Conservation (phyloP, 2,797 vertebrate species). For the Leucoraja ocellata region DNA sequence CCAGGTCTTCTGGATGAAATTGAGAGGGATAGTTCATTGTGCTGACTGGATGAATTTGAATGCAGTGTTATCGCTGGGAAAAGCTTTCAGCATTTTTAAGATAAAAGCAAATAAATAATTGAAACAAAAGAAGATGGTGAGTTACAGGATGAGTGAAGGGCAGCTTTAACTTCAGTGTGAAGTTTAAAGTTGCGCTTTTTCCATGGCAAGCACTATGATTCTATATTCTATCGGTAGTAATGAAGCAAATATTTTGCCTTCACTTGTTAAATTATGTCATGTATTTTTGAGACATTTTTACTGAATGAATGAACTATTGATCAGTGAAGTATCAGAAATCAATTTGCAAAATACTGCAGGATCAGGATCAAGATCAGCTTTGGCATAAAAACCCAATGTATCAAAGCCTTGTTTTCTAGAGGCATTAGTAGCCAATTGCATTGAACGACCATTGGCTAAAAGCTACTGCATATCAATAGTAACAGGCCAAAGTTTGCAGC, state of each 20-base stretch:
- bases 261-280: background rate
- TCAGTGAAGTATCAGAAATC: slow-evolving; percentile 21
- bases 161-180: background rate
- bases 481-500: too few species aligned
- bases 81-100: background rate
- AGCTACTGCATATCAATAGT: background rate
- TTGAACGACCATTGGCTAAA: background rate
- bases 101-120: slow-evolving; percentile 11
- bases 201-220: background rate
- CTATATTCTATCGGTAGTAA: background rate
- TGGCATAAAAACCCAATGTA: background rate
- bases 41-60: too few species aligned
- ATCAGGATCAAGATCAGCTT: background rate
- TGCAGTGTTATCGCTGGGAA: background rate
- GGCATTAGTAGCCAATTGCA: background rate
- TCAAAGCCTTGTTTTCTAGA: background rate
- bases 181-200: background rate
- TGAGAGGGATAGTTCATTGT: too few species aligned
- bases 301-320: background rate
- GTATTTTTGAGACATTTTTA: background rate
- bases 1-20: too few species aligned
- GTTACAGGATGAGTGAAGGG: background rate
- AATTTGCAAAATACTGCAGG: background rate
- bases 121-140: background rate
- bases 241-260: background rate